phyloP scores from a whole-genome alignment of 2,888 invertebrate genomes.

The Limnephilus auricula region DNA sequence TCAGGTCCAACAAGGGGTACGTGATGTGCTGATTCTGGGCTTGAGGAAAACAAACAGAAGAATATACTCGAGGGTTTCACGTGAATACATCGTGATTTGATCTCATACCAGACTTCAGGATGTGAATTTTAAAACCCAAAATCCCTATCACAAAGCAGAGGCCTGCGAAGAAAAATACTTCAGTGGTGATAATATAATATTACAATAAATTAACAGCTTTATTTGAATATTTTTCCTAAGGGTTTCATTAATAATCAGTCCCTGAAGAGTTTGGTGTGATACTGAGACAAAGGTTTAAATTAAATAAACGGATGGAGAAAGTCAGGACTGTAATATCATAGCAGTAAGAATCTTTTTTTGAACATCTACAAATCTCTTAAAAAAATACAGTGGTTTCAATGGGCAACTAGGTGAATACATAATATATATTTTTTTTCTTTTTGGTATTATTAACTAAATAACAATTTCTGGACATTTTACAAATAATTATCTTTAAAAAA shows the following conservation, averaged over 20 bases:
- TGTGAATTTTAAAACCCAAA: background rate
- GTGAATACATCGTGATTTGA: too few relatives aligned
- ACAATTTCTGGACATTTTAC: too few relatives aligned
- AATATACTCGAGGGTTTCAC: slow-evolving; percentile 65
- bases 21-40: slow-evolving; percentile 72
- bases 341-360: background rate
- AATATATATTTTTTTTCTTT: too few relatives aligned
- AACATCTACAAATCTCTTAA: background rate
- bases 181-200: too few relatives aligned
- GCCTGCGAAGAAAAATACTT: too few relatives aligned
- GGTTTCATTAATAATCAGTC: background rate
- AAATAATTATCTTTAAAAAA: too few relatives aligned
- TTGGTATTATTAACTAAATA: too few relatives aligned
- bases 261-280: background rate
- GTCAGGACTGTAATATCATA: background rate
- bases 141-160: too few relatives aligned
- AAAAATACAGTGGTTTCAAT: background rate
- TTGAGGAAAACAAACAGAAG: background rate
- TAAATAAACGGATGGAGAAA: too few relatives aligned
- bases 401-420: too few relatives aligned
- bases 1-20: slow-evolving; percentile 93
- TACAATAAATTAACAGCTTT: background rate
- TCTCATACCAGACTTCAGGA: background rate
- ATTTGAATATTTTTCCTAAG: background rate
- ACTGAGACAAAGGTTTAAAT: too few relatives aligned